Conservation (phyloP, 2,797 vertebrate species). For the Alosa sapidissima region DNA sequence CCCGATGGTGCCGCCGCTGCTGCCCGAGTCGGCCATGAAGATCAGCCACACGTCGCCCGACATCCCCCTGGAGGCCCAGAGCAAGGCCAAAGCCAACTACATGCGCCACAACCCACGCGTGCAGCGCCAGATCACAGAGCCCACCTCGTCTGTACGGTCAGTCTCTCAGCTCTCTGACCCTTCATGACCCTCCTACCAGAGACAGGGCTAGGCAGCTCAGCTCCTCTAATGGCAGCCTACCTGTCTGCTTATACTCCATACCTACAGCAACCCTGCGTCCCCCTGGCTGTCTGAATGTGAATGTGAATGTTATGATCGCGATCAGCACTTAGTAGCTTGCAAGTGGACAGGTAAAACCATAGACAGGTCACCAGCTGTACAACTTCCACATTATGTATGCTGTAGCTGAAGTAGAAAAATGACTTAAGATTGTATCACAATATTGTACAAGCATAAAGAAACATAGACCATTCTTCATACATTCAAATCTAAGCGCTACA, state of each 20-base stretch:
- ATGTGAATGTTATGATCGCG: background rate
- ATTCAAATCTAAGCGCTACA: background rate
- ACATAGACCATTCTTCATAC: background rate
- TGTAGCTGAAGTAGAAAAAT: background rate
- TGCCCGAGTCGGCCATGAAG: conserved; percentile 89
- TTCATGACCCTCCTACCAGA: background rate
- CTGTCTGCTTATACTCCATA: background rate
- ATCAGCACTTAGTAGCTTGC: background rate
- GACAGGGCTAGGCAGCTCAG: background rate
- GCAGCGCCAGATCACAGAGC: conserved; percentile 93
- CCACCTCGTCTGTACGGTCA: conserved; percentile 89
- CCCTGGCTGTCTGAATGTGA: background rate
- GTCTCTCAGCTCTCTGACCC: conserved; percentile 33
- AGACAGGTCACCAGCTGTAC: background rate
- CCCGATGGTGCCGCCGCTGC: conserved; percentile 12
- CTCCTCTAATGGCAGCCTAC: background rate
- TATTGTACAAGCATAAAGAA: background rate
- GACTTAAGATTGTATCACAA: background rate
- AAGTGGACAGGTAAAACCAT: background rate
- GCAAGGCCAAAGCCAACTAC: conserved; percentile 79
- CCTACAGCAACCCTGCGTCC: background rate
- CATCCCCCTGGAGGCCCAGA: conserved; percentile 85
- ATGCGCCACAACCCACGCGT: conserved; percentile 76
- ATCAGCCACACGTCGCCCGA: conserved; percentile 98
- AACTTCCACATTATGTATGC: background rate